Evolutionary conservation across 2,797 vertebrate genomes (phyloP).

Genomic region (Prionace glauca): DNA sequence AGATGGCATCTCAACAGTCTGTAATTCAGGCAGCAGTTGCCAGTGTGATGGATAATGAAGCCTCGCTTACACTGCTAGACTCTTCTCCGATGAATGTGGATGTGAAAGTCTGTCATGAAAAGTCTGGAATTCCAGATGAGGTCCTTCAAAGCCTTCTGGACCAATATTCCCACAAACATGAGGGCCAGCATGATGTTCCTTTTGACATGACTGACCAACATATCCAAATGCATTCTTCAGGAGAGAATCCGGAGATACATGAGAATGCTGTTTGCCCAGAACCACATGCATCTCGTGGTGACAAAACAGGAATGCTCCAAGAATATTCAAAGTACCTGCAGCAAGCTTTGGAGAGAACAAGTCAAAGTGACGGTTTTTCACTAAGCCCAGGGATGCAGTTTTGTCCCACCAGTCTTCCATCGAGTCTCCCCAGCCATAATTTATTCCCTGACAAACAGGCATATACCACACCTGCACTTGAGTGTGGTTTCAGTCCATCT

Average conservation of each 20-base stretch:
- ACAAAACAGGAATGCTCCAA: slow-evolving; percentile 87
- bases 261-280: slow-evolving; percentile 75
- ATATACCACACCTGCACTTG: slow-evolving; percentile 83
- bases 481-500: slow-evolving; percentile 85
- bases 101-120: slow-evolving; percentile 85
- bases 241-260: slow-evolving; percentile 72
- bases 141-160: slow-evolving; percentile 95
- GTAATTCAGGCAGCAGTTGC: slow-evolving; percentile 88
- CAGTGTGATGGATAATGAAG: slow-evolving; percentile 77
- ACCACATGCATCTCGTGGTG: slow-evolving; percentile 72
- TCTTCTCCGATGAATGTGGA: slow-evolving; percentile 77
- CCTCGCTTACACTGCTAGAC: slow-evolving; percentile 82
- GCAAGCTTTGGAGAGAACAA: slow-evolving; percentile 95
- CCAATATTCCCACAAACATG: slow-evolving; percentile 90
- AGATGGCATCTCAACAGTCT: slow-evolving; percentile 77
- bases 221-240: slow-evolving; percentile 81
- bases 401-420: slow-evolving; percentile 67
- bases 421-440: slow-evolving; percentile 75
- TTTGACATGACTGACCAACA: slow-evolving; percentile 87
- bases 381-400: slow-evolving; percentile 84
- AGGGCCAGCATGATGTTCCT: slow-evolving; percentile 85
- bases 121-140: slow-evolving; percentile 96
- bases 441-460: slow-evolving; percentile 92
- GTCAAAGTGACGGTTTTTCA: slow-evolving; percentile 82
- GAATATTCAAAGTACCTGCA: slow-evolving; percentile 98